These are phyloP conservation scores for Brachystomella parvula DNA, from an alignment of 1,140 invertebrate species.

Conservation along the genomic window DNA sequence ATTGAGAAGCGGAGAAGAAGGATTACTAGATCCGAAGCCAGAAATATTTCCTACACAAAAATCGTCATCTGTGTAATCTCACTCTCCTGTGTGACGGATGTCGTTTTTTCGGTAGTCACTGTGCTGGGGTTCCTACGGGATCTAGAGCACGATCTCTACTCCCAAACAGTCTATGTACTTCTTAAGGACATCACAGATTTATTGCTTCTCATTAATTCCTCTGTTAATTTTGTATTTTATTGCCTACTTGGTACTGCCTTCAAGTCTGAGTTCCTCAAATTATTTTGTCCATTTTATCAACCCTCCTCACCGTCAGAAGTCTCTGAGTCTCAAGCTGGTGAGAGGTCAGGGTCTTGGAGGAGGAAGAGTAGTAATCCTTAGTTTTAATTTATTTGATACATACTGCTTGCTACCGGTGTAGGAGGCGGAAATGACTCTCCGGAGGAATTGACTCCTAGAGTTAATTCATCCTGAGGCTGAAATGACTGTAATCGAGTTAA, in stretches of 20 bases:
- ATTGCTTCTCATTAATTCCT: not conserved
- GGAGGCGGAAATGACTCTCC: not conserved
- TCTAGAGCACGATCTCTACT: not conserved
- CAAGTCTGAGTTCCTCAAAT: not conserved
- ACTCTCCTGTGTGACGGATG: not conserved
- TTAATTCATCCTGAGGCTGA: too few species aligned
- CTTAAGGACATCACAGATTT: not conserved
- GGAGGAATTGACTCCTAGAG: too few species aligned
- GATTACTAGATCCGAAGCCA: not conserved
- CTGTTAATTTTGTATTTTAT: not conserved
- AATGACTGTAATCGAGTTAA: too few species aligned
- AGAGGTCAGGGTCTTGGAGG: not conserved
- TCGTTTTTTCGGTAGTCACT: not conserved
- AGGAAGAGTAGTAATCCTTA: not conserved
- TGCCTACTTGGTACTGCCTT: not conserved
- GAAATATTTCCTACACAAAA: constrained; percentile 5
- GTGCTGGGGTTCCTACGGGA: not conserved
- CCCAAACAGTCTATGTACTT: not conserved
- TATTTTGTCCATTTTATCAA: not conserved
- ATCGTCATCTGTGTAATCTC: constrained; percentile 1
- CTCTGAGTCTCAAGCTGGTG: not conserved
- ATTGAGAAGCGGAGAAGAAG: not conserved
- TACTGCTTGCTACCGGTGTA: too few species aligned
- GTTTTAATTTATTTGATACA: not conserved
- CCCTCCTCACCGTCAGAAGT: not conserved